Conservation (phyloP, 2,797 vertebrate genomes). For the Todus mexicanus region DNA sequence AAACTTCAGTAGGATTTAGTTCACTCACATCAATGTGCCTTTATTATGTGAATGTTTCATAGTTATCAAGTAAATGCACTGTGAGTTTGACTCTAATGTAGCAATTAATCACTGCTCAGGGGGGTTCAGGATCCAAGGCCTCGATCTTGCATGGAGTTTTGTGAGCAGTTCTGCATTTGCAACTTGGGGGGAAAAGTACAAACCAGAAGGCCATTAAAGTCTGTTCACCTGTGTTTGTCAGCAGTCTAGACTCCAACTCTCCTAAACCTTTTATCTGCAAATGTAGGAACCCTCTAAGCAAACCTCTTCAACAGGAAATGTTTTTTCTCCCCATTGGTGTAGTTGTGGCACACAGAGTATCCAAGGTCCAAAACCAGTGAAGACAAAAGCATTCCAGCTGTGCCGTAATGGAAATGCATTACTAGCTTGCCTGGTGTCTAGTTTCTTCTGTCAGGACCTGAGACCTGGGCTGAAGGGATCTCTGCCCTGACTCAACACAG, state of each 20-base stretch:
- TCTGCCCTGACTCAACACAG: neutral
- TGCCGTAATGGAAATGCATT: neutral
- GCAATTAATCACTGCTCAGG: neutral
- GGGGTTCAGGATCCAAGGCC: neutral
- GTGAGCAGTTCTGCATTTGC: neutral
- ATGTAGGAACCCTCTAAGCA: neutral
- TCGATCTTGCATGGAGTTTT: neutral
- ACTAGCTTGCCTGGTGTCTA: rapidly evolving
- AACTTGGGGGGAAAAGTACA: neutral
- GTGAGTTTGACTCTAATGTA: neutral
- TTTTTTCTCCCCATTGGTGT: neutral
- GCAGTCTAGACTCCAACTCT: neutral
- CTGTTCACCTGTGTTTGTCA: neutral
- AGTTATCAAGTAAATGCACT: neutral
- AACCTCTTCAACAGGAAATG: neutral
- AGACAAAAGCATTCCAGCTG: neutral
- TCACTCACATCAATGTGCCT: neutral
- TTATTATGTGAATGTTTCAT: neutral
- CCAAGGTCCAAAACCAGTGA: neutral
- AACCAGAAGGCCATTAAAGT: rapidly evolving
- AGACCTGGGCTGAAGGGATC: neutral
- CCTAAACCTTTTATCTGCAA: neutral
- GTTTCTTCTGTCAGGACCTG: neutral
- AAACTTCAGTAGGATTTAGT: neutral
- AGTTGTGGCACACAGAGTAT: neutral